These are phyloP conservation scores for Physeter macrocephalus DNA, from an alignment of 2,113 vertebrate genomes.

Conservation along the genomic window DNA sequence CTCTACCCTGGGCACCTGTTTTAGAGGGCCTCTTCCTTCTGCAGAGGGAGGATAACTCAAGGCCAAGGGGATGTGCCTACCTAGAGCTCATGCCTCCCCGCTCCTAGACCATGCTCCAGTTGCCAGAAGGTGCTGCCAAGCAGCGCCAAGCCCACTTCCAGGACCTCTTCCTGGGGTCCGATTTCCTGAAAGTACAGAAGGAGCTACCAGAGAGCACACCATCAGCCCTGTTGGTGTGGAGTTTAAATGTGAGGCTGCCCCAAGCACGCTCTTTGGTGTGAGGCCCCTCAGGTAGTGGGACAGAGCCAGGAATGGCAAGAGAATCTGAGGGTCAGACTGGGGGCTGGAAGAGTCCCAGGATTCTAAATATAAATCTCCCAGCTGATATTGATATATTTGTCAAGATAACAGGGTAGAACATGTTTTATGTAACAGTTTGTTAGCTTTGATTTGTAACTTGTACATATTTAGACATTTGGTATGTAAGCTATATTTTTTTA, in stretches of 20 bases:
- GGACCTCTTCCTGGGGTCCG: background rate
- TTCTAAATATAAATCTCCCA: background rate
- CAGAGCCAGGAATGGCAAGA: background rate
- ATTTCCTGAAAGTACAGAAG: background rate
- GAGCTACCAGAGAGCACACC: background rate
- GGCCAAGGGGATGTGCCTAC: background rate
- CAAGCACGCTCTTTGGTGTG: background rate
- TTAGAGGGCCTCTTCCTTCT: background rate
- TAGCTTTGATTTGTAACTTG: background rate
- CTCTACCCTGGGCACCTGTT: background rate
- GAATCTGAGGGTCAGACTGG: background rate
- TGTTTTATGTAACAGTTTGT: conserved; percentile 2
- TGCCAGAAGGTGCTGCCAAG: background rate
- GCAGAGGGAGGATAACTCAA: background rate
- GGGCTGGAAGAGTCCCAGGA: background rate
- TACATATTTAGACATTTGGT: background rate
- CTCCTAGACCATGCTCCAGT: background rate
- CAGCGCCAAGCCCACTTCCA: background rate
- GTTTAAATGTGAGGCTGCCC: background rate
- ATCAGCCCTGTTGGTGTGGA: background rate
- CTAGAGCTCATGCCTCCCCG: background rate
- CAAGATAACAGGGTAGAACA: conserved; percentile 17
- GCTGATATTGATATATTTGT: background rate
- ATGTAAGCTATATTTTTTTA: background rate
- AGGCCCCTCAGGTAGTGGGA: background rate